Base-by-base conservation (phyloP, 1,140 invertebrate species). In the Platorchestia sp. region DNA sequence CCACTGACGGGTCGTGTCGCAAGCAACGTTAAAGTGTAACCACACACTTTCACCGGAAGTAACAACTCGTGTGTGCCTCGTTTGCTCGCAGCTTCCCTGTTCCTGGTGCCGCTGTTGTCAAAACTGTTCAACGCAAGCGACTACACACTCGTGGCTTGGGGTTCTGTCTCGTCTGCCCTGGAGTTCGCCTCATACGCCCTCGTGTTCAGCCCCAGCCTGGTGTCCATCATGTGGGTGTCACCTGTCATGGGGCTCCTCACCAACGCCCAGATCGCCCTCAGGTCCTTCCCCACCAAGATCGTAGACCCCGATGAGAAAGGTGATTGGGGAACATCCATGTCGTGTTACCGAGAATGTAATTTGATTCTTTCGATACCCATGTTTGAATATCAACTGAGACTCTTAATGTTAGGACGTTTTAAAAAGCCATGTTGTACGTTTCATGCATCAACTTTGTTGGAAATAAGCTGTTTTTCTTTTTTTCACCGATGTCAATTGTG, bases 251-350 rank as follows among this genome's bases (percentile, higher is more conserved):
- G 96, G 14, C 95, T 96, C 86, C 95, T 96, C 45, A 95, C 96
- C n/a, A 96, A 96, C 95, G 96, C 96, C n/a, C 95, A 95, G 90
- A 95, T 96, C 87, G 96, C 96, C 53, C 95, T 96, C 87, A 95
- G 96, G 90, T 96, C 96, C 87, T 90, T 96, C 95, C 95, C 96
- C 42, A 96, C 96, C 45, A 96, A 96, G 75, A 40, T 96, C 36
- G 96, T 96, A 40, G 59, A 43, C 27, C 59, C 95, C 22, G 95
- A 95, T 42, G 96, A 96, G 91, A 96, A 96, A 95, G 96, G 96
- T 96, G 87, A 44, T 41, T 89, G 10, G 1, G 87, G 87, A 41
- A 41, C 43, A 41, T 19, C n/a, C n/a, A 42, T 43, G 59, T 10
- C 14, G 59, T 75, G 1, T 14, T 75, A 3, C 3, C 1, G 27